Evolutionary conservation across 1,140 invertebrate species (phyloP).

Genomic region (Melitaea cinxia): DNA sequence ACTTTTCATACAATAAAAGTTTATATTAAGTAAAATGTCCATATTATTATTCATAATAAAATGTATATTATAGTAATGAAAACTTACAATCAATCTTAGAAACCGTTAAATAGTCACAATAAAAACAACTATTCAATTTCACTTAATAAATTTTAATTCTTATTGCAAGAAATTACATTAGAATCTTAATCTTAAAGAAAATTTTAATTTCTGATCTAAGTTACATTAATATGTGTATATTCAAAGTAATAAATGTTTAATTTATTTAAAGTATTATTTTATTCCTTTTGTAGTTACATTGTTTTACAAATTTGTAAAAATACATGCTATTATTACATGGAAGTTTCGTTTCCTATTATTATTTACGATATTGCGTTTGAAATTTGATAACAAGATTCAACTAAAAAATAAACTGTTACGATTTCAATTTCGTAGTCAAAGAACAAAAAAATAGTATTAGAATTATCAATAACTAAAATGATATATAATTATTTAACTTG

Average conservation of each 20-base stretch:
- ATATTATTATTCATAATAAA: background rate
- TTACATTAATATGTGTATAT: constrained; percentile 2
- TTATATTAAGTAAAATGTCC: constrained; percentile 9
- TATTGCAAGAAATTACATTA: constrained; percentile 67
- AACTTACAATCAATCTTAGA: background rate
- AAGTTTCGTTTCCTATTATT: background rate
- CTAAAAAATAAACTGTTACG: no score
- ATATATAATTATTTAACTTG: background rate
- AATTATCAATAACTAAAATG: no score
- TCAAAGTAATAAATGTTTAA: background rate
- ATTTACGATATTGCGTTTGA: background rate
- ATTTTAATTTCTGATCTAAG: constrained; percentile 19
- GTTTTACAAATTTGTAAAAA: constrained; percentile 1
- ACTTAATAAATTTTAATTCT: constrained; percentile 66
- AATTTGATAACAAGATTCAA: background rate
- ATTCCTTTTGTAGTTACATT: background rate
- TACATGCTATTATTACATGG: background rate
- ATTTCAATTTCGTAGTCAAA: no score
- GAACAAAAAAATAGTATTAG: no score
- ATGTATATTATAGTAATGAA: background rate
- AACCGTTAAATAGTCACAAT: background rate
- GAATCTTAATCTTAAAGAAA: constrained; percentile 59
- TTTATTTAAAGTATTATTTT: background rate
- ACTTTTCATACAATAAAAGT: background rate
- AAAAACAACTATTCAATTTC: constrained; percentile 40